phyloP scores from a whole-genome alignment of 2,113 vertebrate genomes.

The Clarias gariepinus region DNA sequence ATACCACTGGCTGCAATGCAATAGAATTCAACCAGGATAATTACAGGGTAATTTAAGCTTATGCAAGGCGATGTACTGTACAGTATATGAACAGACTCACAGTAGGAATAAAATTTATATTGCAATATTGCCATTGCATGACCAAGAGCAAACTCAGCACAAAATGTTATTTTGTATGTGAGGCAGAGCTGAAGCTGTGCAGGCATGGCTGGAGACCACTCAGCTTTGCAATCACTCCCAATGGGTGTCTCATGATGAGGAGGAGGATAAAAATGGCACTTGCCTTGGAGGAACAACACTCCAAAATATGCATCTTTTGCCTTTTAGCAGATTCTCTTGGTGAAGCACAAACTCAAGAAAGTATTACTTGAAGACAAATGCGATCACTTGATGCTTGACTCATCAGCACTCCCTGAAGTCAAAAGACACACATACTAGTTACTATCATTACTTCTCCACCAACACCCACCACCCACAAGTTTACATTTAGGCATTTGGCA shows the following conservation, averaged over 20 bases:
- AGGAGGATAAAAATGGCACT: constrained; percentile 11
- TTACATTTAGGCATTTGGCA: too few relatives aligned
- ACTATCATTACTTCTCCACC: background rate
- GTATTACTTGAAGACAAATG: background rate
- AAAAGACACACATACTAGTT: background rate
- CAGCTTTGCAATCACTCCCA: background rate
- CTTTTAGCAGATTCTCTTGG: background rate
- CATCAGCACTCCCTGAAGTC: background rate
- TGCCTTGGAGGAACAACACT: background rate
- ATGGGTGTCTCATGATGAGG: background rate
- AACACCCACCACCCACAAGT: too few relatives aligned
- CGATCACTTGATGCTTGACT: background rate
- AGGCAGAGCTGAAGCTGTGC: background rate
- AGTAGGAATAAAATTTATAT: background rate
- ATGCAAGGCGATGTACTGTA: background rate
- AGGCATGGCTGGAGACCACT: background rate
- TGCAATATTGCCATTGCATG: background rate
- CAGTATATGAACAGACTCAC: background rate
- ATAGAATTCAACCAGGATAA: background rate
- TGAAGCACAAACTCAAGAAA: background rate
- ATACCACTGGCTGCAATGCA: background rate
- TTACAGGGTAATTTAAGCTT: background rate
- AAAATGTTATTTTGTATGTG: background rate
- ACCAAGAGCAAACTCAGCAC: constrained; percentile 1
- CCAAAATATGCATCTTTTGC: background rate